phyloP scores from a whole-genome alignment of 2,797 vertebrate species.

The Premnoplex brunnescens region DNA sequence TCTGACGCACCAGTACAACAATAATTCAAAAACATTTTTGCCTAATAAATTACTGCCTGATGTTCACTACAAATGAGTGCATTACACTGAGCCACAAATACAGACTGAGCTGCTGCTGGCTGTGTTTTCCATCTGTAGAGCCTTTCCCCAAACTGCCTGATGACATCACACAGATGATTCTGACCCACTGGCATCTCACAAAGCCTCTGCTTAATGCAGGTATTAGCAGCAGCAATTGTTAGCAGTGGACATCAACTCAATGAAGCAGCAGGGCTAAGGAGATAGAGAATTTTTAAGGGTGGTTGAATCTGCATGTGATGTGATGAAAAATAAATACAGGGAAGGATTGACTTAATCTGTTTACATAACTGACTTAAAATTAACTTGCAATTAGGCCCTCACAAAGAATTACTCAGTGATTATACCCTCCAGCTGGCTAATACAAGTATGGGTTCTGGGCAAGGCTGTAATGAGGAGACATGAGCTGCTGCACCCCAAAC shows the following conservation, averaged over 20 bases:
- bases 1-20: not conserved
- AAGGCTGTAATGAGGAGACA: not conserved
- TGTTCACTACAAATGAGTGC: not conserved
- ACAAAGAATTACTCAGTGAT: not conserved
- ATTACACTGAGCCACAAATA: not conserved
- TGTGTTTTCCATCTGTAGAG: not conserved
- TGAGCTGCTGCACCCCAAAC: not conserved
- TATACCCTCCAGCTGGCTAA: not conserved
- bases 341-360: slow-evolving; percentile 19
- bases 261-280: not conserved
- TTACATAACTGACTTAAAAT: slow-evolving; percentile 35
- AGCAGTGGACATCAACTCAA: not conserved
- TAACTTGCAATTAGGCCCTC: slow-evolving; percentile 21
- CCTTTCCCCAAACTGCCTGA: not conserved
- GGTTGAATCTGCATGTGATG: not conserved
- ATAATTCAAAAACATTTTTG: not conserved
- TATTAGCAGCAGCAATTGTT: not conserved
- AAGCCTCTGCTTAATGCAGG: not conserved
- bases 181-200: not conserved
- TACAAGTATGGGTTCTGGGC: not conserved
- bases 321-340: not conserved
- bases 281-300: not conserved
- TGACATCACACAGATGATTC: not conserved
- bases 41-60: not conserved
- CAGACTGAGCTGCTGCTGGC: not conserved